Evolutionary conservation across 2,888 invertebrate genomes (phyloP).

Genomic region (Agrotis clavis): DNA sequence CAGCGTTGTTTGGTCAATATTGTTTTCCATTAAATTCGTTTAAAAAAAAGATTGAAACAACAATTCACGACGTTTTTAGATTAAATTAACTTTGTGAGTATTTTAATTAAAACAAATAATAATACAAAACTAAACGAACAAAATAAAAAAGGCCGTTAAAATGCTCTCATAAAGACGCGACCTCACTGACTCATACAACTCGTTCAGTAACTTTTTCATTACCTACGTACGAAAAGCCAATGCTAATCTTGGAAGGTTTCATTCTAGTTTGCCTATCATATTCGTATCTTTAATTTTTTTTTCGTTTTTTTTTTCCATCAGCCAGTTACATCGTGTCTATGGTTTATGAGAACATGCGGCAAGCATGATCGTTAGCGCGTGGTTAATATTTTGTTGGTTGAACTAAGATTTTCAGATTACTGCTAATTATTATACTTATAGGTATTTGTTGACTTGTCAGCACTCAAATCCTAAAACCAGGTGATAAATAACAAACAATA

Average conservation of each 20-base stretch:
- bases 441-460: conserved; percentile 13
- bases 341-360: conserved; percentile 10
- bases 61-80: background rate
- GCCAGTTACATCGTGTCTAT: conserved; percentile 14
- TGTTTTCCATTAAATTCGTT: too few relatives aligned
- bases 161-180: conserved; percentile 11
- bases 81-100: background rate
- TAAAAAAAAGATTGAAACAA: background rate
- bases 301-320: conserved; percentile 37
- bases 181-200: conserved; percentile 39
- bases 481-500: conserved; percentile 8
- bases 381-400: background rate
- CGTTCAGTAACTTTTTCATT: conserved; percentile 38
- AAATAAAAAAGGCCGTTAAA: background rate
- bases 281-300: conserved; percentile 43
- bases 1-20: too few relatives aligned
- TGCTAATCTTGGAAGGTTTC: conserved; percentile 60
- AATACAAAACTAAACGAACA: background rate
- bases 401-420: background rate
- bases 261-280: conserved; percentile 61
- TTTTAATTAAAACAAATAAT: background rate
- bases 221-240: conserved; percentile 53
- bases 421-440: conserved; percentile 11
- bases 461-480: background rate
- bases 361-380: conserved; percentile 7